These are phyloP conservation scores for Apodemia zela DNA, from an alignment of 2,888 invertebrate genomes.

Conservation along the genomic window DNA sequence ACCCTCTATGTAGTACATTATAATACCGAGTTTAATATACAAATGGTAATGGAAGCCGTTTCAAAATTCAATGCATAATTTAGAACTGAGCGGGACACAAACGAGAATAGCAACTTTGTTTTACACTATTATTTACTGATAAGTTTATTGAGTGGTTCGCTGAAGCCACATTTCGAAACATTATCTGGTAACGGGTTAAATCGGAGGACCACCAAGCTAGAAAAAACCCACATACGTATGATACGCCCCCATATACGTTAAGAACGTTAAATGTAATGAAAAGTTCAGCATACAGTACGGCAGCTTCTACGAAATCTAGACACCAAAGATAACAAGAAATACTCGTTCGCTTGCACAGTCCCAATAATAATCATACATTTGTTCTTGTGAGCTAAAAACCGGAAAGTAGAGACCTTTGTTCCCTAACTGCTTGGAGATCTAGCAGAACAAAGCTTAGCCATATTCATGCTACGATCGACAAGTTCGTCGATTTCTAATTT, in stretches of 20 bases:
- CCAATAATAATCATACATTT: neutral
- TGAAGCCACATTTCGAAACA: too few species aligned
- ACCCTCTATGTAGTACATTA: too few species aligned
- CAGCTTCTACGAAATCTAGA: neutral
- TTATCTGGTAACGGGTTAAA: too few species aligned
- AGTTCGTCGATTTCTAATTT: neutral
- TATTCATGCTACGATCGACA: neutral
- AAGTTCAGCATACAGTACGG: neutral
- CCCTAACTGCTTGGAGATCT: neutral
- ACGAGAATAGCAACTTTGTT: too few species aligned
- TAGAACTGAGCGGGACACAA: too few species aligned
- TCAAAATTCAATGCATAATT: too few species aligned
- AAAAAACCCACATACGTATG: too few species aligned
- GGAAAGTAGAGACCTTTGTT: neutral
- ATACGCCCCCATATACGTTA: neutral
- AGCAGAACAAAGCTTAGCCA: neutral
- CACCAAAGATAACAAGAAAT: neutral
- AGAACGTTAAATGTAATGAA: neutral
- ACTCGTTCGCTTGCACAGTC: neutral
- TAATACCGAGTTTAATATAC: too few species aligned
- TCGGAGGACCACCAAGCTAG: too few species aligned
- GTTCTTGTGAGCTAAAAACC: neutral
- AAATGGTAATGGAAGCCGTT: too few species aligned
- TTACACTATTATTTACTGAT: too few species aligned
- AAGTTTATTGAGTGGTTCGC: too few species aligned